A percentile compares a stretch with the other conserved stretches of the same genome.
phyloP scores from a whole-genome alignment of 1,140 invertebrate genomes.

The Drosophila arawakana region DNA sequence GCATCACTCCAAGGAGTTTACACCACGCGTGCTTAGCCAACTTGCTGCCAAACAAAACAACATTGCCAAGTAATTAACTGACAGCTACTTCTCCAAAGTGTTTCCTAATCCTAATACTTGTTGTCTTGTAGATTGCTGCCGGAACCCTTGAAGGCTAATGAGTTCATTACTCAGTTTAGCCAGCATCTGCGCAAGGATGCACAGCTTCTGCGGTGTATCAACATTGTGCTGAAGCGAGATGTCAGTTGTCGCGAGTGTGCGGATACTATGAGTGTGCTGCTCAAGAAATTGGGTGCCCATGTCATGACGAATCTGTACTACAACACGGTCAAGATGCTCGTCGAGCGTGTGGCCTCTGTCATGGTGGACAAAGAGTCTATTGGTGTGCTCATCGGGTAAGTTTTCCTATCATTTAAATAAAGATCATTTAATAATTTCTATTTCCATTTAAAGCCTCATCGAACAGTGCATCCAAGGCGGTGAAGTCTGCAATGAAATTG shows the following conservation, averaged over 20 bases:
- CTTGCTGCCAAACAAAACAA: slow-evolving; percentile 86
- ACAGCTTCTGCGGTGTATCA: slow-evolving; percentile 92
- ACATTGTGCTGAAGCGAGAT: slow-evolving; percentile 93
- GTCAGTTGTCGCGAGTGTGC: slow-evolving; percentile 96
- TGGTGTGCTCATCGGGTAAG: slow-evolving; percentile 89
- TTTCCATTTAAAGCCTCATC: slow-evolving; percentile 56
- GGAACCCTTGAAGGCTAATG: slow-evolving; percentile 95
- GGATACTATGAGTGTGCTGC: slow-evolving; percentile 90
- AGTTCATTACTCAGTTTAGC: slow-evolving; percentile 96
- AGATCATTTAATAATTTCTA: neutral
- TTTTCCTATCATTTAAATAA: neutral
- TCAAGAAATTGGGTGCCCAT: slow-evolving; percentile 96
- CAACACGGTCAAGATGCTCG: slow-evolving; percentile 96
- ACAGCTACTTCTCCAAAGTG: neutral
- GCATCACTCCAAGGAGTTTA: slow-evolving; percentile 87
- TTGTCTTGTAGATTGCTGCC: slow-evolving; percentile 87
- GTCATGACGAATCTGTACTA: slow-evolving; percentile 98
- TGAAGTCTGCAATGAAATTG: slow-evolving; percentile 87
- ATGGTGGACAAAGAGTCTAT: slow-evolving; percentile 97
- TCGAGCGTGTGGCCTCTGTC: slow-evolving; percentile 97
- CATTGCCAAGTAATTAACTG: slow-evolving; percentile 72
- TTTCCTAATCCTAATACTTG: neutral
- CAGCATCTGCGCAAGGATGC: slow-evolving; percentile 91
- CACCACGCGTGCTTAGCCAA: slow-evolving; percentile 89
- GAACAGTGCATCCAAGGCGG: slow-evolving; percentile 81